Evolutionary conservation across 2,113 vertebrate genomes (phyloP).

Genomic region (Rattus rattus): DNA sequence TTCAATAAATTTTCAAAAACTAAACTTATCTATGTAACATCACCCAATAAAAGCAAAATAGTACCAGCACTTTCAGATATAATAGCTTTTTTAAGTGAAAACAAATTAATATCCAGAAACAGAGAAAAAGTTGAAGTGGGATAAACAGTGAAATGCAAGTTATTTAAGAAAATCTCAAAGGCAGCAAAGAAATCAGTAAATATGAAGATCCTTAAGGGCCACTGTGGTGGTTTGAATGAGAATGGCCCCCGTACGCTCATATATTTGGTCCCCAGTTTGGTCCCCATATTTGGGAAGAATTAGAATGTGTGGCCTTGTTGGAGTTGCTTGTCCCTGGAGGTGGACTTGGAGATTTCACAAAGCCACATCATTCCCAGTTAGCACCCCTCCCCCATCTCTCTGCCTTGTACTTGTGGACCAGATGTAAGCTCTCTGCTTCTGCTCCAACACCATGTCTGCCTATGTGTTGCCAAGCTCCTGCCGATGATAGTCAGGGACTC

Average conservation of each 20-base stretch:
- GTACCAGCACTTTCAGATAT: neutral
- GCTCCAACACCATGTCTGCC: neutral
- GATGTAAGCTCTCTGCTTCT: neutral
- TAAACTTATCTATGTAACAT: neutral
- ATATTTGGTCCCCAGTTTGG: too few species aligned
- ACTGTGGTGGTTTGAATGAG: neutral
- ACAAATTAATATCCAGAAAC: conserved; percentile 7
- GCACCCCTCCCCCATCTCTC: neutral
- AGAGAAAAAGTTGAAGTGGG: conserved; percentile 2
- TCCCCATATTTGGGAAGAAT: neutral
- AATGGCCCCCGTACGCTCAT: neutral
- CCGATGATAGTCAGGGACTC: neutral
- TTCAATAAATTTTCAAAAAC: conserved; percentile 23
- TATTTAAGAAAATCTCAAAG: conserved; percentile 29
- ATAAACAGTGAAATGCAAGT: neutral
- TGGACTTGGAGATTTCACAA: neutral
- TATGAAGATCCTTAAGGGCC: neutral
- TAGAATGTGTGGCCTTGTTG: neutral
- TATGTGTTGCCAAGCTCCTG: neutral
- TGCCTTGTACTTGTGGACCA: neutral
- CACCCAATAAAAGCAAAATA: neutral
- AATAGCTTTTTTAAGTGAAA: conserved; percentile 27
- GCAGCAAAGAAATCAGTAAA: neutral
- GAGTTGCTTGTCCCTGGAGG: neutral
- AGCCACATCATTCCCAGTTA: neutral